Percentiles rank a stretch among this genome's conserved stretches.
phyloP scores from a whole-genome alignment of 1,140 invertebrate species.

The Drosophila kurseongensis region DNA sequence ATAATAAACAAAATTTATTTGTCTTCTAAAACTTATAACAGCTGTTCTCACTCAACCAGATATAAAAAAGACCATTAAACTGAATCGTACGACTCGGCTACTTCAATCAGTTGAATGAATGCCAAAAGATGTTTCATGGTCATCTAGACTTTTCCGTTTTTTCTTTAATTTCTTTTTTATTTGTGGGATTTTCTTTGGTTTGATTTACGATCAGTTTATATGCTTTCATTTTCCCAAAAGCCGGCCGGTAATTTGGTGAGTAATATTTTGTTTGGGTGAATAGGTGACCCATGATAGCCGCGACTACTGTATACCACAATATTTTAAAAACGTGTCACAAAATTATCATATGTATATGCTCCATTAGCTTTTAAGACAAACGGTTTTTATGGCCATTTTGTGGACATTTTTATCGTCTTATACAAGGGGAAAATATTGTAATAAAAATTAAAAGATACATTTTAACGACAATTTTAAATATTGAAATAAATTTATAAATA shows the following conservation, averaged over 20 bases:
- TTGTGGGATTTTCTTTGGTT: constrained; percentile 29
- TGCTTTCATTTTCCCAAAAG: constrained; percentile 40
- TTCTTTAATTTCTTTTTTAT: constrained; percentile 47
- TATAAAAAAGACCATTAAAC: constrained; percentile 10
- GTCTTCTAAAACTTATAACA: constrained; percentile 18
- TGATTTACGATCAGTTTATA: constrained; percentile 40
- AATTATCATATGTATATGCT: constrained; percentile 21
- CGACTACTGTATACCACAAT: constrained; percentile 14
- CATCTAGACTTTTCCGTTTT: constrained; percentile 7
- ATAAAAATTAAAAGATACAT: neutral
- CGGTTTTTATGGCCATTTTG: constrained; percentile 43
- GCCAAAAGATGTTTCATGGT: constrained; percentile 60
- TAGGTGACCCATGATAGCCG: constrained; percentile 8
- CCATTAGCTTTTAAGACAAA: constrained; percentile 51
- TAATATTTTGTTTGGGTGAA: constrained; percentile 38
- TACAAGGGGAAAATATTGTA: neutral
- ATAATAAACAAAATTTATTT: constrained; percentile 7
- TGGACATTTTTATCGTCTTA: constrained; percentile 33
- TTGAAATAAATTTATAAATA: no score
- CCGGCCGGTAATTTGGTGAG: constrained; percentile 74
- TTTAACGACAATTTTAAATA: neutral
- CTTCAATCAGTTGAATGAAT: constrained; percentile 28
- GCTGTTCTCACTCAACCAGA: neutral
- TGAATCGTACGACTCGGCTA: constrained; percentile 1
- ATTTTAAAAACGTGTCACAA: constrained; percentile 46